Base-by-base conservation (phyloP, 2,113 vertebrate species). In the Pteruthius melanotis region DNA sequence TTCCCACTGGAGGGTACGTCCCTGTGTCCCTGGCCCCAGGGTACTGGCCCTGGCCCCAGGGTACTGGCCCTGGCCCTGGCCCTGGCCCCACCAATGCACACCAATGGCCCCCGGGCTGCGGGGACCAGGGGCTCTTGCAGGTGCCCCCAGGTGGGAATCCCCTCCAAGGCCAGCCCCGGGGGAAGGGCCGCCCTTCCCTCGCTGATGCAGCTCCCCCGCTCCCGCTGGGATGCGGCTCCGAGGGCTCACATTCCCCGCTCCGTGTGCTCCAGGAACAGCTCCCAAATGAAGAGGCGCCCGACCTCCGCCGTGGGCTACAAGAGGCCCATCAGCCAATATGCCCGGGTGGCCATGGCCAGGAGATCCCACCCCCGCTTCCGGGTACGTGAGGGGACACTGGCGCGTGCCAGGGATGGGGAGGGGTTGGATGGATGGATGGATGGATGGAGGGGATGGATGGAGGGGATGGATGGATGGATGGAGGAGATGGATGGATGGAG, bases 281-380 rank as follows among this genome's bases (percentile, higher is more conserved):
- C 96, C 94, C 98, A 98, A 71, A 98, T 99, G 98, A 99, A 98
- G 98, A 98, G 97, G 89, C 98, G 99, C 39, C 99, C 99, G 4
- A 98, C 98, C 2, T 99, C 99, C 1, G 99, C 99, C 1, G 98
- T 99, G 88, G 99, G 99, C 87, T 98, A 99, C 97, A 99, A 99
- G 98, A 98, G 99, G 77, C 99, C 99, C 44, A 99, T 99, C 95
- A 99, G 99, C 97, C 99, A 99, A 23, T 98, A 98, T 37, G 99
- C 99, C 75, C 98, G 99, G 37, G 99, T 99, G 95, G 99, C 99
- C 97, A 99, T 99, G 94, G 98, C 99, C 87, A 98, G 98, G 86
- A 98, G 99, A 16, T 97, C 98, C 57, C 99, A 99, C 30, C 98
- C 98, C 18, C 98, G 99, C 96, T 99, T 99, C 95, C 97, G 99